Evolutionary conservation across 2,113 vertebrate species (phyloP).

Genomic region (Psittacula cyanocephala): DNA sequence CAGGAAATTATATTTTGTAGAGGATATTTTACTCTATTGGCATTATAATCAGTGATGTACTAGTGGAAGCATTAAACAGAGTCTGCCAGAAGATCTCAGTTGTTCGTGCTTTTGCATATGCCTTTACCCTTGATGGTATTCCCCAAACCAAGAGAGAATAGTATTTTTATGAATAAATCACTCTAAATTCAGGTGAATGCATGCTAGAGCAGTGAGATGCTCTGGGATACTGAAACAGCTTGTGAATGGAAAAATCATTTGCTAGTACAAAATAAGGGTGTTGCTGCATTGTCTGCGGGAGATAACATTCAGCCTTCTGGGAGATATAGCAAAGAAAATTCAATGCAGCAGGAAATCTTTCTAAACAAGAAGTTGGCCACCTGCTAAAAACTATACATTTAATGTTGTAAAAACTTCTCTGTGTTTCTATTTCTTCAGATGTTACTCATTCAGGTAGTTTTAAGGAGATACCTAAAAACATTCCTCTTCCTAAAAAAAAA

Average conservation of each 20-base stretch:
- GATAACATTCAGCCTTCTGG: not conserved
- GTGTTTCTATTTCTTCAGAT: not conserved
- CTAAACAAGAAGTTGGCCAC: not conserved
- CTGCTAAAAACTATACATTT: not conserved
- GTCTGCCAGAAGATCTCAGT: not conserved
- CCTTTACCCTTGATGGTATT: not conserved
- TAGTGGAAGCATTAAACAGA: not conserved
- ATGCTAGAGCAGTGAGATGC: not conserved
- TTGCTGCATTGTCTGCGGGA: constrained; percentile 49
- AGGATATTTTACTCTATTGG: not conserved
- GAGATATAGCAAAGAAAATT: not conserved
- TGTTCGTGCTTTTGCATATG: not conserved
- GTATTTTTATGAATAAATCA: not conserved
- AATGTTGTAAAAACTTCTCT: not conserved
- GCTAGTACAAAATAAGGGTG: not conserved
- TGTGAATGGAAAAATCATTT: constrained; percentile 13
- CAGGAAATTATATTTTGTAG: not conserved
- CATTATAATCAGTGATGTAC: not conserved
- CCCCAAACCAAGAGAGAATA: not conserved
- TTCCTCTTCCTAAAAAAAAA: not conserved
- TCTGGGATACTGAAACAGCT: constrained; percentile 5
- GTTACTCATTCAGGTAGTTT: not conserved
- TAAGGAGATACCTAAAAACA: not conserved
- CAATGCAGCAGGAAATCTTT: not conserved
- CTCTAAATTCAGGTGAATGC: not conserved